phyloP scores from a whole-genome alignment of 2,113 vertebrate genomes.

The Macrotis lagotis region DNA sequence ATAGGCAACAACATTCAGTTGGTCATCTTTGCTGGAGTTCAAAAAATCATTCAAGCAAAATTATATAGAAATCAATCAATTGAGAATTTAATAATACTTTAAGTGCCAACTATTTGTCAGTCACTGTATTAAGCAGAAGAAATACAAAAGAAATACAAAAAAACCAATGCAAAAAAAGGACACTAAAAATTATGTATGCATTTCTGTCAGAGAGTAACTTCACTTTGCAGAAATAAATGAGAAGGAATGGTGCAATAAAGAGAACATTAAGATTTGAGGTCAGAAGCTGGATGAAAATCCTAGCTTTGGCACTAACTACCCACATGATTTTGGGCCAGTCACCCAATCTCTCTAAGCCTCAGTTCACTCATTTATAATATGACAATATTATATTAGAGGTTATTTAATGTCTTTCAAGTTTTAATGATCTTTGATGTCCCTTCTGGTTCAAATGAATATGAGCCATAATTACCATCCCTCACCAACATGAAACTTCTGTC shows the following conservation, averaged over 20 bases:
- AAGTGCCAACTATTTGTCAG: not conserved
- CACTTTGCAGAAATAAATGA: not conserved
- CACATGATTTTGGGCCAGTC: not conserved
- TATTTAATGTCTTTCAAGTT: not conserved
- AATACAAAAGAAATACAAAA: not conserved
- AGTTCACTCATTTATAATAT: not conserved
- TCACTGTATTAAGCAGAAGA: not conserved
- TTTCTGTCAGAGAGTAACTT: not conserved
- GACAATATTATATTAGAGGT: not conserved
- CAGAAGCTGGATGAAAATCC: not conserved
- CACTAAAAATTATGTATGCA: too few species aligned
- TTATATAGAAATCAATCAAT: not conserved
- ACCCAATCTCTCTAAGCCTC: not conserved
- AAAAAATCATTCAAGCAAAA: not conserved
- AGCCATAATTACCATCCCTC: not conserved
- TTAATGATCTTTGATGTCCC: not conserved
- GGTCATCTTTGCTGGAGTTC: not conserved
- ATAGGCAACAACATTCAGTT: not conserved
- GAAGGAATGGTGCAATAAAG: not conserved
- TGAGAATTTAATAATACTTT: not conserved
- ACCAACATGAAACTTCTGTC: not conserved
- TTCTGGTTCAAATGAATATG: not conserved
- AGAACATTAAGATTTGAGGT: not conserved
- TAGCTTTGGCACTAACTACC: not conserved
- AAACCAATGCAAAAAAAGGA: not conserved